Percentiles rank a stretch among this genome's conserved stretches.
These are phyloP conservation scores for Zaprionus gabonicus DNA, from an alignment of 1,140 invertebrate species.

Conservation along the genomic window DNA sequence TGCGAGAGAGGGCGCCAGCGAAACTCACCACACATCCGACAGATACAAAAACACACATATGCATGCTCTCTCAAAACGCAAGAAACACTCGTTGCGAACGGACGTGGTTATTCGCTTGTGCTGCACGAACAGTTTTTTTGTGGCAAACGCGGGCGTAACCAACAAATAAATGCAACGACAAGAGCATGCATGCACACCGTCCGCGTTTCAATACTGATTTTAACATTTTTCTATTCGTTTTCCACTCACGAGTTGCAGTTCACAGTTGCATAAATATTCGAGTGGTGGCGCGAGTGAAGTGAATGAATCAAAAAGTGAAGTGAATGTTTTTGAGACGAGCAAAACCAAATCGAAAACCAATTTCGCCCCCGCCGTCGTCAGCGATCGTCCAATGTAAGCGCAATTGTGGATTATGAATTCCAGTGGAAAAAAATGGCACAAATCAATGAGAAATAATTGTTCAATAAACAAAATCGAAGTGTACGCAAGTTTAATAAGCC, in stretches of 20 bases:
- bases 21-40: slow-evolving; percentile 56
- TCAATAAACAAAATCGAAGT: slow-evolving; percentile 41
- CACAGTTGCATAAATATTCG: slow-evolving; percentile 12
- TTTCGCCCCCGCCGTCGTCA: slow-evolving; percentile 26
- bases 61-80: slow-evolving; percentile 38
- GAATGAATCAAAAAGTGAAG: slow-evolving; percentile 28
- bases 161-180: slow-evolving; percentile 49
- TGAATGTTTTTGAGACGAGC: slow-evolving; percentile 38
- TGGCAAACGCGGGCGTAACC: slow-evolving; percentile 64
- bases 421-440: slow-evolving; percentile 37
- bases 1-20: slow-evolving; percentile 42
- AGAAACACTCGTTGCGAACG: slow-evolving; percentile 47
- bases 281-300: slow-evolving; percentile 42
- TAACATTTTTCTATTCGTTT: slow-evolving; percentile 42
- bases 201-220: slow-evolving; percentile 40
- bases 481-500: slow-evolving; percentile 21
- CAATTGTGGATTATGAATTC: slow-evolving; percentile 35
- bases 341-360: slow-evolving; percentile 24
- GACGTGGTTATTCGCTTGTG: slow-evolving; percentile 49
- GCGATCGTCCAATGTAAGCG: slow-evolving; percentile 49
- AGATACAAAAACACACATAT: slow-evolving; percentile 42
- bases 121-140: slow-evolving; percentile 42
- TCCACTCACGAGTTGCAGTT: slow-evolving; percentile 9
- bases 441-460: slow-evolving; percentile 20
- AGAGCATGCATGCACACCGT: slow-evolving; percentile 28